These are phyloP conservation scores for Pseudomyrmex pallidus DNA, from an alignment of 1,140 invertebrate genomes.

Conservation along the genomic window DNA sequence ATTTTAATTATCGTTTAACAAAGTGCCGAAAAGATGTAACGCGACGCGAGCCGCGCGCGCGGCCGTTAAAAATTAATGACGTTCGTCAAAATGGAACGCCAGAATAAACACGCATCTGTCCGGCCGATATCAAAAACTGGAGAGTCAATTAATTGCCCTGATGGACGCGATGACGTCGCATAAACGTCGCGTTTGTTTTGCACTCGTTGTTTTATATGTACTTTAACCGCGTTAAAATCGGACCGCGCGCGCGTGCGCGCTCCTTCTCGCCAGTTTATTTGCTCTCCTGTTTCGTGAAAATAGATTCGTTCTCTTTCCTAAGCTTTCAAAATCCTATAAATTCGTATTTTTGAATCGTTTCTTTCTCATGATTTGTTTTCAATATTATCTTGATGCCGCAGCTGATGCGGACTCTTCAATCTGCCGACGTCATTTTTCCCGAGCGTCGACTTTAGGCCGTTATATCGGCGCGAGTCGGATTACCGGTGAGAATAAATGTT, in stretches of 20 bases:
- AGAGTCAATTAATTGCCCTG: conserved; percentile 56
- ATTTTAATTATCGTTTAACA: conserved; percentile 62
- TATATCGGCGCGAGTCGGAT: conserved; percentile 5
- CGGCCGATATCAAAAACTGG: conserved; percentile 30
- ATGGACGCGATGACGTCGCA: conserved; percentile 45
- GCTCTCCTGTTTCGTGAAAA: neutral
- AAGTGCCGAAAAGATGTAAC: conserved; percentile 56
- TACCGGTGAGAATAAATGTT: conserved; percentile 19
- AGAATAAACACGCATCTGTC: conserved; percentile 41
- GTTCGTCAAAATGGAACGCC: conserved; percentile 56
- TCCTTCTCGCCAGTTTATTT: neutral
- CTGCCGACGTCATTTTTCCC: neutral
- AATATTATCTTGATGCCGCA: neutral
- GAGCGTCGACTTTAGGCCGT: neutral
- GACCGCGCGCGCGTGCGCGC: neutral
- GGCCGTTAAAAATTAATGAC: conserved; percentile 59
- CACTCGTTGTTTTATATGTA: conserved; percentile 15
- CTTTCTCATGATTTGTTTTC: neutral
- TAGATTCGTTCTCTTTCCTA: neutral
- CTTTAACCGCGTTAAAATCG: conserved; percentile 26
- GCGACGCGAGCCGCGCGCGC: conserved; percentile 7
- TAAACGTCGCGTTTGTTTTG: conserved; percentile 53
- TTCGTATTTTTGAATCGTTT: neutral
- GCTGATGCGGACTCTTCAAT: neutral
- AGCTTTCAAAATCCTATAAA: neutral